A percentile compares a stretch with the other conserved stretches of the same genome.
phyloP scores from a whole-genome alignment of 2,888 invertebrate species.

The Petrolisthes cinctipes region DNA sequence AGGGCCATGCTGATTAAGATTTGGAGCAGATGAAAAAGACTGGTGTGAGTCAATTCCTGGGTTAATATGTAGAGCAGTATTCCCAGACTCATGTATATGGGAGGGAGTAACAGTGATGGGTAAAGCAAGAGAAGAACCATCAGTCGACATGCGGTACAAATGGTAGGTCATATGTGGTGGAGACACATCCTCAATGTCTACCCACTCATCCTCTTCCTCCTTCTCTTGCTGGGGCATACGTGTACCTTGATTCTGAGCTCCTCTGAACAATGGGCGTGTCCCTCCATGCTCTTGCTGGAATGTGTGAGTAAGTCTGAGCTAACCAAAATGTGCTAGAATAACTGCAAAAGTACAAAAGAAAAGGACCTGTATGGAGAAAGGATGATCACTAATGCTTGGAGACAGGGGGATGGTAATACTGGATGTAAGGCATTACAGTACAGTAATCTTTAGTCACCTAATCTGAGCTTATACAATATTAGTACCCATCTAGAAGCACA shows the following conservation, averaged over 20 bases:
- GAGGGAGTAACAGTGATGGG: conserved; percentile 31
- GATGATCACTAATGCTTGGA: too few relatives aligned
- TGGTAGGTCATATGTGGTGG: conserved; percentile 36
- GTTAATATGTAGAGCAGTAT: not conserved
- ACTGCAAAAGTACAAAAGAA: not conserved
- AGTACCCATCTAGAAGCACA: too few relatives aligned
- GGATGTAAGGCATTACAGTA: too few relatives aligned
- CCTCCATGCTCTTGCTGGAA: conserved; percentile 7
- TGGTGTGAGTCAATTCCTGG: not conserved
- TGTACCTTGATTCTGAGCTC: not conserved
- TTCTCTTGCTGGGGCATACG: not conserved
- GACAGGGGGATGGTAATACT: too few relatives aligned
- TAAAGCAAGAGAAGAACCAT: conserved; percentile 19
- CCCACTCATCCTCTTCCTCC: conserved; percentile 23
- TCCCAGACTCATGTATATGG: not conserved
- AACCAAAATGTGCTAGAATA: not conserved
- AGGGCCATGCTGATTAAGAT: too few relatives aligned
- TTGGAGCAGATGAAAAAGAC: not conserved
- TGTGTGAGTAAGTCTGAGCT: not conserved
- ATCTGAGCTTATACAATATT: too few relatives aligned
- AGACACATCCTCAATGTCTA: conserved; percentile 39
- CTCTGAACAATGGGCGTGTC: conserved; percentile 10
- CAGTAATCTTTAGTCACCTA: too few relatives aligned
- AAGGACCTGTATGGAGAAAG: too few relatives aligned
- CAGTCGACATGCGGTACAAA: conserved; percentile 24